phyloP scores from a whole-genome alignment of 2,888 invertebrate genomes.

The Temnothorax ravouxi region DNA sequence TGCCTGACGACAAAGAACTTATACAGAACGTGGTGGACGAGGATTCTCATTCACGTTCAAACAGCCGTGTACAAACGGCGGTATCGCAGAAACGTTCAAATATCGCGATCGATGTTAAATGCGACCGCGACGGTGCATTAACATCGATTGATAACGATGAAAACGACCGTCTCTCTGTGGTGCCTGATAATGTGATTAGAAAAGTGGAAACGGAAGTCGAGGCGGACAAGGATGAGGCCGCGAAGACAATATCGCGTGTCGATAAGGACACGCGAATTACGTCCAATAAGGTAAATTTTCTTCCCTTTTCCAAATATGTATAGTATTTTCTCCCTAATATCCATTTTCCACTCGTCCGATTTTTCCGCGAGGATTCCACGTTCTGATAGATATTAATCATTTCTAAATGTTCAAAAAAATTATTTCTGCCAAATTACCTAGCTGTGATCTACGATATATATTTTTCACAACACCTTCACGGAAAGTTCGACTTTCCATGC shows the following conservation, averaged over 20 bases:
- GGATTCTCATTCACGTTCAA: conserved; percentile 6
- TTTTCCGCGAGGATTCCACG: too few species aligned
- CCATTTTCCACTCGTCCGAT: too few species aligned
- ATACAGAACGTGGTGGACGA: neutral
- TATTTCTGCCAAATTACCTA: too few species aligned
- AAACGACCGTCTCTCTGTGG: neutral
- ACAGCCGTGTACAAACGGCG: neutral
- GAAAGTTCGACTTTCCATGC: too few species aligned
- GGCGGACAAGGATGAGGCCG: neutral
- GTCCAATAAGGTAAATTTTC: too few species aligned
- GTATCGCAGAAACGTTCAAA: neutral
- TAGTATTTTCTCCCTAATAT: too few species aligned
- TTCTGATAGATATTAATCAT: too few species aligned
- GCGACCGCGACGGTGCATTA: neutral
- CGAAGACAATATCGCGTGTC: neutral
- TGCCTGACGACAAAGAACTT: neutral
- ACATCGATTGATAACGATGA: neutral
- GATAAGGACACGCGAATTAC: neutral
- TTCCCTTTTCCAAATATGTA: too few species aligned
- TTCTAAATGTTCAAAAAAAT: too few species aligned
- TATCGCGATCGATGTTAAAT: too few species aligned
- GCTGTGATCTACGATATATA: too few species aligned
- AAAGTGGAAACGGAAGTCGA: neutral
- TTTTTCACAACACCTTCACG: too few species aligned
- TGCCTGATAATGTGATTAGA: neutral